Base-by-base conservation (phyloP, 1,140 invertebrate genomes). In the Belonocnema kinseyi region DNA sequence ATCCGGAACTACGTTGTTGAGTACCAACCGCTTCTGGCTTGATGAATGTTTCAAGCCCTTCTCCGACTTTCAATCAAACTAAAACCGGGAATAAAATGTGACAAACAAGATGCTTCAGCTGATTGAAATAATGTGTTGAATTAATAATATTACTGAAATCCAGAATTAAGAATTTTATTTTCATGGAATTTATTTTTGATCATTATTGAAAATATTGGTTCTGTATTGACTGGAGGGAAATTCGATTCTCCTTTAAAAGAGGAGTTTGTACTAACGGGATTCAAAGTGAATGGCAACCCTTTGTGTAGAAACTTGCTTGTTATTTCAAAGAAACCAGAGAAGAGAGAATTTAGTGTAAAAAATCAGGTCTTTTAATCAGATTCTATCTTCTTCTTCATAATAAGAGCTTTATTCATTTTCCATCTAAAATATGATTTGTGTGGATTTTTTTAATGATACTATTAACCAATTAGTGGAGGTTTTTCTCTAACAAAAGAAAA, bases 331-430 rank as follows among this genome's bases (percentile, higher is more conserved):
- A 66, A 40, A 66, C 26, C 58, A 66, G 58, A 66, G 21, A 66
- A 66, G 58, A 66, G 58, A 13, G 40, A 40, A 66, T 21, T 26
- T 33, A 66, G 21, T 26, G 26, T 66, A 26, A 66, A 66, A 66
- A 66, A 66, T 66, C 26, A 33, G 58, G 58, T 66, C 40, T 21
- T 66, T 66, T 66, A 40, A 33, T 66, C 26, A 66, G 58, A 66
- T 66, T 66, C 40, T 13, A 66, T n/a, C 16, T 66, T 66, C 14
- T 33, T 66, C 21, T 66, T 26, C 26, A 33, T 66, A 66, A 66
- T 66, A 40, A 66, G 58, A 66, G 58, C 58, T 66, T 66, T 66
- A 66, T 66, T 66, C 58, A 66, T 33, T 66, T 66, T 66, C 58
- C 26, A 26, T 66, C 21, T 40, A 66, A 66, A 40, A 40, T 66